These are phyloP conservation scores for Monoplex corrugatus DNA, from an alignment of 2,888 invertebrate species.

Conservation along the genomic window DNA sequence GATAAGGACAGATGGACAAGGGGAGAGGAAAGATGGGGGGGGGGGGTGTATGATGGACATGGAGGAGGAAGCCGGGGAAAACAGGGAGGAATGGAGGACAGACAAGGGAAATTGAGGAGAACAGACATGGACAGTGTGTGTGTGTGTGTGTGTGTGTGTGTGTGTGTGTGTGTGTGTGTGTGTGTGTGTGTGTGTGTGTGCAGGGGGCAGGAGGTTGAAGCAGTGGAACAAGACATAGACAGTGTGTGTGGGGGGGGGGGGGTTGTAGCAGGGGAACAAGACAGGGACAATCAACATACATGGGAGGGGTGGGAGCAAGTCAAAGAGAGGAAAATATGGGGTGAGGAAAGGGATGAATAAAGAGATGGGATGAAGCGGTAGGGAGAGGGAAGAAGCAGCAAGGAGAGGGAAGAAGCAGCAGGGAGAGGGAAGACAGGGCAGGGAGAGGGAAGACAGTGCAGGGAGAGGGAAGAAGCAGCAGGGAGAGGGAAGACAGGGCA, in stretches of 20 bases:
- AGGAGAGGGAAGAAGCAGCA: neutral
- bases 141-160: conserved; percentile 35
- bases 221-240: too few species aligned
- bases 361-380: neutral
- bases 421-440: neutral
- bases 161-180: conserved; percentile 37
- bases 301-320: neutral
- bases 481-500: neutral
- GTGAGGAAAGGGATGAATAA: neutral
- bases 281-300: neutral
- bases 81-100: neutral
- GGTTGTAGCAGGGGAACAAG: neutral
- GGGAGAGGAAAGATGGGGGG: neutral
- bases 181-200: neutral
- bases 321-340: neutral
- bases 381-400: neutral
- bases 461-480: neutral
- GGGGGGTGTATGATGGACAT: too few species aligned
- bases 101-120: neutral
- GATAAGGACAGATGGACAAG: neutral
- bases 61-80: too few species aligned
- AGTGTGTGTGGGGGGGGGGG: neutral
- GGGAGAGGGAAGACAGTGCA: neutral
- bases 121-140: neutral
- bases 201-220: neutral